Evolutionary conservation across 2,113 vertebrate genomes (phyloP), one percentile per base, ranked within the genome.

Genomic region (Psilopogon haemacephalus): DNA sequence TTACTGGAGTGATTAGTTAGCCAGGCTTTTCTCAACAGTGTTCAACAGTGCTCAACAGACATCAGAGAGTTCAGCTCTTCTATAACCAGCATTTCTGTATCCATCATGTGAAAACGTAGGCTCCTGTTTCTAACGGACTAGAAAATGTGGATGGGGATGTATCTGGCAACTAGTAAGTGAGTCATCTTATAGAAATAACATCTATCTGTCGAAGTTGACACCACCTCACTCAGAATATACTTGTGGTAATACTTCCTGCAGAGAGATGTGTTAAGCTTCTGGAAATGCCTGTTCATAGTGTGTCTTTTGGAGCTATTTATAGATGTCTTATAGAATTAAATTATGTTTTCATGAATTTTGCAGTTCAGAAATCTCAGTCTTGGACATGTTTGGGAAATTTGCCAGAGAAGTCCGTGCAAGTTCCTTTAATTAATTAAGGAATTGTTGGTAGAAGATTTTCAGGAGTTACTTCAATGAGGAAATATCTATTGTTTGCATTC

Each of bases 131-230:
- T 83, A 62, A 52, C 5, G 9, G 59, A 37, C 32, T 65, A 44
- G 79, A 85, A 46, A 74, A 83, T 83, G 56, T 65, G 63, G 50
- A 78, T 0, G 9, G 21, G 26, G 28, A 93, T 89, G 28, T 76
- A 63, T 88, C 50, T 94, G 79, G 85, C 79, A 91, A 33, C 75
- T 67, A 38, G 74, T 86, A 74, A 87, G 68, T 91, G 93, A 95
- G 71, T 95, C 87, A 83, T 85, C 37, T 52, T 58, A 32, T 38
- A 75, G 85, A 84, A 86, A 59, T 86, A 83, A 67, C 5, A 1
- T 55, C 6, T 58, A 37, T 94, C 59, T 93, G 55, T 88, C 72
- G 35, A 35, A 83, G 60, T 21, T 95, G 94, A 89, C 56, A 70
- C 75, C 46, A 73, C 40, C 71, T 91, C 67, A 50, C 78, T 91